phyloP scores from a whole-genome alignment of 2,888 invertebrate species.

The Chrysopilus asiliformis region DNA sequence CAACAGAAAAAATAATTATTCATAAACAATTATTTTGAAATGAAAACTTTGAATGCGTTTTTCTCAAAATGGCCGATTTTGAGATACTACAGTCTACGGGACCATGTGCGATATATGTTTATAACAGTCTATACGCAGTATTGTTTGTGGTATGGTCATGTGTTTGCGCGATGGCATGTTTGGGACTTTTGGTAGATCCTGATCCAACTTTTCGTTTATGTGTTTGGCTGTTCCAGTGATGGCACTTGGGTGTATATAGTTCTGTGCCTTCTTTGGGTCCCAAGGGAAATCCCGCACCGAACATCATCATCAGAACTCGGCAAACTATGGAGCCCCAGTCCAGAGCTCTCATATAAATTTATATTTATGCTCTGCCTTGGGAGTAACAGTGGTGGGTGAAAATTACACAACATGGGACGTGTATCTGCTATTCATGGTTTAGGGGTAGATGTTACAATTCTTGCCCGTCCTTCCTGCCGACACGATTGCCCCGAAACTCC shows the following conservation, averaged over 20 bases:
- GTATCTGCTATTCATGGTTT: conserved; percentile 10
- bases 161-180: background rate
- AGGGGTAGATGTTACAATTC: no score
- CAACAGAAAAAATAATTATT: no score
- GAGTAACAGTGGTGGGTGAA: conserved; percentile 34
- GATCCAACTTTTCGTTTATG: conserved; percentile 4
- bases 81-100: no score
- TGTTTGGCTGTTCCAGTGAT: conserved; percentile 30
- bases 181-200: conserved; percentile 2
- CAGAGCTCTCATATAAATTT: conserved; percentile 15
- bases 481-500: no score
- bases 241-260: conserved; percentile 36
- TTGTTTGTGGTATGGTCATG: conserved; percentile 4
- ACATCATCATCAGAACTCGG: conserved; percentile 27
- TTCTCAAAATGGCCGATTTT: no score
- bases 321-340: conserved; percentile 12
- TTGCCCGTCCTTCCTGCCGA: no score
- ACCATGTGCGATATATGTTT: no score
- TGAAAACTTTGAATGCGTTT: no score
- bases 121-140: conserved; percentile 6
- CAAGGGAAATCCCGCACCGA: conserved; percentile 31
- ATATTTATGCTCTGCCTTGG: conserved; percentile 23
- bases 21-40: no score
- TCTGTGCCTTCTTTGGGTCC: conserved; percentile 21
- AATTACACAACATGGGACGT: conserved; percentile 27